phyloP scores from a whole-genome alignment of 2,113 vertebrate genomes.

The Pionites leucogaster region DNA sequence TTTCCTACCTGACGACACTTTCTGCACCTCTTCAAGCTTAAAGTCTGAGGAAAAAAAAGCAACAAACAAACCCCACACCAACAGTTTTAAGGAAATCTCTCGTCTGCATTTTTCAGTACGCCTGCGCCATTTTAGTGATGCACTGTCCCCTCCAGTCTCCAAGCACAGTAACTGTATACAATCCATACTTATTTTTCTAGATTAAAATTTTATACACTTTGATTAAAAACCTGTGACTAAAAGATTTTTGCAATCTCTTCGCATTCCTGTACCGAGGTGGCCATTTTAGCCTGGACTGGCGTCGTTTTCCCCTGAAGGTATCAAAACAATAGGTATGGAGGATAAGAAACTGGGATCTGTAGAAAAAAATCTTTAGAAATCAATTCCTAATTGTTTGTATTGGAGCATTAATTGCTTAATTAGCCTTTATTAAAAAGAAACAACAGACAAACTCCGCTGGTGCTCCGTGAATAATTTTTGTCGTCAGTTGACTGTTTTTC shows the following conservation, averaged over 20 bases:
- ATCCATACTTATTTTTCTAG: slow-evolving; percentile 78
- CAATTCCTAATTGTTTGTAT: slow-evolving; percentile 40
- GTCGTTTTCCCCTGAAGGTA: not conserved
- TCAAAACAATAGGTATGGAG: not conserved
- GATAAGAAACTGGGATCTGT: not conserved
- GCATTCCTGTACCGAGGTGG: slow-evolving; percentile 3
- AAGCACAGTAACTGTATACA: slow-evolving; percentile 74
- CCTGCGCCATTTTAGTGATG: slow-evolving; percentile 34
- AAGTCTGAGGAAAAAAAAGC: not conserved
- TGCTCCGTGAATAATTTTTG: slow-evolving; percentile 62
- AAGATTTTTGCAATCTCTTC: slow-evolving; percentile 24
- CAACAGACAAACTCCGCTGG: not conserved
- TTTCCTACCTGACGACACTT: not conserved
- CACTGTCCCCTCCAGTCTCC: slow-evolving; percentile 37
- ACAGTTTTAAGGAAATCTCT: slow-evolving; percentile 12
- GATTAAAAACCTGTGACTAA: slow-evolving; percentile 47
- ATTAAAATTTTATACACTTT: slow-evolving; percentile 74
- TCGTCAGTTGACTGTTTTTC: not conserved
- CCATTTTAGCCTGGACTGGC: slow-evolving; percentile 16
- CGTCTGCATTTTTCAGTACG: slow-evolving; percentile 25
- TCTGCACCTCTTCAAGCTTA: not conserved
- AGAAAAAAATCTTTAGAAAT: slow-evolving; percentile 22
- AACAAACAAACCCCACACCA: not conserved
- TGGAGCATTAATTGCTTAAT: slow-evolving; percentile 46
- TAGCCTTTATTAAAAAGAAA: slow-evolving; percentile 61